phyloP scores from a whole-genome alignment of 37 sponge, comb jelly and placozoan species.

The Cliona cf. orientalis region DNA sequence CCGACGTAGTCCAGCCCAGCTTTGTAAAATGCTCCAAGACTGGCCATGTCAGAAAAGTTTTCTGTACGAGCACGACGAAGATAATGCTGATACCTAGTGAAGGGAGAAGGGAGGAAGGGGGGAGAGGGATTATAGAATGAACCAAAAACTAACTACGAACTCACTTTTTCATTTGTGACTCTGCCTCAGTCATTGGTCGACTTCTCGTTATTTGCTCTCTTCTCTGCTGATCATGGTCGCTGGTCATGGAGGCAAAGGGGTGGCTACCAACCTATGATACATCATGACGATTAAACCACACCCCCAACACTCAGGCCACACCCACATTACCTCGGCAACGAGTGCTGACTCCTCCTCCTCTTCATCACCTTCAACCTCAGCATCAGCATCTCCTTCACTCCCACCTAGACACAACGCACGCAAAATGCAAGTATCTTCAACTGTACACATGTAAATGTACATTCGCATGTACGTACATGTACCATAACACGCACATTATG shows the following conservation, averaged over 20 bases:
- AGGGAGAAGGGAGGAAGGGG: not conserved
- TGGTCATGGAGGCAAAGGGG: constrained; percentile 72
- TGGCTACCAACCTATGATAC: constrained; percentile 51
- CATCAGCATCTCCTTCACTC: not conserved
- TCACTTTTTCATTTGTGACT: constrained; percentile 31
- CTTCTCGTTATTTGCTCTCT: constrained; percentile 43
- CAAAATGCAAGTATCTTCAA: not conserved
- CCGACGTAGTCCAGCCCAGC: constrained; percentile 81
- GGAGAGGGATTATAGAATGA: not conserved
- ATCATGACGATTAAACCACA: not conserved
- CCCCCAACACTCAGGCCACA: not conserved
- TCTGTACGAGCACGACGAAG: constrained; percentile 60
- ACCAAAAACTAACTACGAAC: not conserved
- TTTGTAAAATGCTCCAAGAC: constrained; percentile 62
- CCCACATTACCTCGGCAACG: not conserved
- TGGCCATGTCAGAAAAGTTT: constrained; percentile 63
- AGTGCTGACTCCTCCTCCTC: constrained; percentile 16
- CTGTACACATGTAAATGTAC: too few relatives aligned
- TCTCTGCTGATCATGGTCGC: constrained; percentile 76
- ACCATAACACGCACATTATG: not conserved
- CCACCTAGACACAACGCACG: not conserved
- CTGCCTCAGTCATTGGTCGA: constrained; percentile 40
- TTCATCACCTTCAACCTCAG: constrained; percentile 33
- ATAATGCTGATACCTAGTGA: constrained; percentile 62
- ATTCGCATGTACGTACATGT: not conserved